phyloP scores from a whole-genome alignment of 2,797 vertebrate genomes.

The Pipistrellus kuhlii region DNA sequence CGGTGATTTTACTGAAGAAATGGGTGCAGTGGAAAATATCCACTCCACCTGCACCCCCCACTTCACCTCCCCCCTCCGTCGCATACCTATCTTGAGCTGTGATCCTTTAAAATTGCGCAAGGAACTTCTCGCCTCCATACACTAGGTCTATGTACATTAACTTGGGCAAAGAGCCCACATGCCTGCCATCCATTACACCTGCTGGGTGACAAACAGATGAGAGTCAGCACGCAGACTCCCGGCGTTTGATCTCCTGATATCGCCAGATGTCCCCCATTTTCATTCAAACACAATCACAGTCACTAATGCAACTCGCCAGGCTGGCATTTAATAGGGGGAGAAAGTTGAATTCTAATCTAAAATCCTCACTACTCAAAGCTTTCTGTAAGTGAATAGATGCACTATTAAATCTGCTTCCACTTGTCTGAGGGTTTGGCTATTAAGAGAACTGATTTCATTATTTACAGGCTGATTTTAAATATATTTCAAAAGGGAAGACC shows the following conservation, averaged over 20 bases:
- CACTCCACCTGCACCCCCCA: neutral
- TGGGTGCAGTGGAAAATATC: neutral
- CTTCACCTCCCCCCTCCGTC: rapidly evolving
- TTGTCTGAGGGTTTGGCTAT: slow-evolving; percentile 26
- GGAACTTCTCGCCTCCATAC: neutral
- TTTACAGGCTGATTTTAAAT: neutral
- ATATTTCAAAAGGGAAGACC: slow-evolving; percentile 27
- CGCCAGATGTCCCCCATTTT: slow-evolving; percentile 80
- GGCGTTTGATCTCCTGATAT: slow-evolving; percentile 78
- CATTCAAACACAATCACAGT: slow-evolving; percentile 75
- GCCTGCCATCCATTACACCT: slow-evolving; percentile 76
- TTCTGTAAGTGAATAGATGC: slow-evolving; percentile 35
- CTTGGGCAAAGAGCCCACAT: slow-evolving; percentile 69
- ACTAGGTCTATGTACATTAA: slow-evolving; percentile 55
- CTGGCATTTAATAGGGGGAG: slow-evolving; percentile 69
- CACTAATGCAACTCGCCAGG: slow-evolving; percentile 69
- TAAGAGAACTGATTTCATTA: slow-evolving; percentile 10
- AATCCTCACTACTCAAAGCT: slow-evolving; percentile 49
- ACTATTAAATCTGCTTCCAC: slow-evolving; percentile 43
- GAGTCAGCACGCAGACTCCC: slow-evolving; percentile 69
- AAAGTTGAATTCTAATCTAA: slow-evolving; percentile 76
- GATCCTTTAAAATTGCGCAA: neutral
- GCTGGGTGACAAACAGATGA: slow-evolving; percentile 80
- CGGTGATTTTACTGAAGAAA: neutral
- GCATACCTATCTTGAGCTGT: neutral